Evolutionary conservation across 2,888 invertebrate genomes (phyloP), one percentile per base, ranked within the genome.

Genomic region (Biston stratarius): DNA sequence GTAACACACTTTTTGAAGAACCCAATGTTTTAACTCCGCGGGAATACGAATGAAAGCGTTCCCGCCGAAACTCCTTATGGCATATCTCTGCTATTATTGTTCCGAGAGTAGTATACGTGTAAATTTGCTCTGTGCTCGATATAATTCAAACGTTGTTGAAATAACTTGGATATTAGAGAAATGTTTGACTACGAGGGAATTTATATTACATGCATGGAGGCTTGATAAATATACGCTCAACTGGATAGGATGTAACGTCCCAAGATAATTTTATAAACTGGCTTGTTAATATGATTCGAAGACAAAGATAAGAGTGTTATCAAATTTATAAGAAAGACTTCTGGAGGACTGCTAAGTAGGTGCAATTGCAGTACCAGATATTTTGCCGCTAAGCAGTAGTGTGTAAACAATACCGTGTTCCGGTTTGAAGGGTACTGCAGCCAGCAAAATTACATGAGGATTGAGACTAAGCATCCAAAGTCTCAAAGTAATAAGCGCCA

Each of bases 71-170:
- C 5, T 36, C 45, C 9, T 45, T 45, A 24, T 24, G 24, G 24
- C 14, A 12, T 57, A 45, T 11, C 6, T 10, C 9, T 6, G 2
- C n/a, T 6, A 8, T 49, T 15, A 49, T 49, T 42, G 0, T 10
- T 59, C 42, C 40, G 40, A 47, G 47, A 40, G 33, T 15, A 47
- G 38, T 59, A 49, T 59, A n/a, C n/a, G 49, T 42, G 59, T 48
- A 59, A 59, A 59, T 59, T 59, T 59, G 33, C 56, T 56, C 51
- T 10, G 45, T 47, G 52, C 57, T 58, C 64, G 45, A 64, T 64
- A 58, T 64, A 64, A 58, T 64, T 64, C 58, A 64, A 64, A 64
- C 52, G 51, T 64, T 58, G 58, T 52, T 52, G 58, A 56, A 64
- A 58, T 58, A 58, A 64, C 52, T 64, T 64, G 58, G 36, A 9